Evolutionary conservation across 1,140 invertebrate species (phyloP).

Genomic region (Trichogramma pretiosum): DNA sequence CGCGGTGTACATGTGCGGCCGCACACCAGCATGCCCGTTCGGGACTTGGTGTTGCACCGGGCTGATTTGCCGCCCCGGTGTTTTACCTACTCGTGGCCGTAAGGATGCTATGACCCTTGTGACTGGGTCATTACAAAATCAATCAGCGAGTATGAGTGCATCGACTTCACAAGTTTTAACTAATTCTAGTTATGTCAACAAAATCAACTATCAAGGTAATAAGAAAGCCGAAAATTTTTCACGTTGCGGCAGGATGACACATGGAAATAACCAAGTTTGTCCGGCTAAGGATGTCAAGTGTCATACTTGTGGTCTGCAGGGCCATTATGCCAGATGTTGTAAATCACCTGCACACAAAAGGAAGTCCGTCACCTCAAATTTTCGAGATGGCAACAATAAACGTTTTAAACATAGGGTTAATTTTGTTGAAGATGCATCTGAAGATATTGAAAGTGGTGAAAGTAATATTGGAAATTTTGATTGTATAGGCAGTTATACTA

Average conservation of each 20-base stretch:
- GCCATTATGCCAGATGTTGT: constrained; percentile 1
- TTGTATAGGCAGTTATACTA: too few relatives aligned
- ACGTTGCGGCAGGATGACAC: background rate
- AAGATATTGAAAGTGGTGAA: background rate
- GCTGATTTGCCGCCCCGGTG: too few relatives aligned
- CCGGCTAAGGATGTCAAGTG: constrained; percentile 5
- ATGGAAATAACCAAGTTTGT: background rate
- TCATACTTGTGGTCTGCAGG: background rate
- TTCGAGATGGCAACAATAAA: background rate
- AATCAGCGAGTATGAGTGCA: constrained; percentile 1
- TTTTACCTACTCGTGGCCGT: too few relatives aligned
- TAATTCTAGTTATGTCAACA: background rate
- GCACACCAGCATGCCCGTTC: too few relatives aligned
- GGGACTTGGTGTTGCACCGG: too few relatives aligned
- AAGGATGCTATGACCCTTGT: too few relatives aligned
- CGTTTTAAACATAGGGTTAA: background rate
- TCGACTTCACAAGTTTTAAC: background rate
- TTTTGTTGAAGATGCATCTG: background rate
- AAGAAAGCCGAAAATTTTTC: background rate
- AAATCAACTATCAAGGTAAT: background rate
- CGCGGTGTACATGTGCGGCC: too few relatives aligned
- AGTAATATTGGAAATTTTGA: background rate
- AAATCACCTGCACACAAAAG: background rate
- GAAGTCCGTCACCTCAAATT: background rate
- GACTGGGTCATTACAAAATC: too few relatives aligned